A percentile compares a stretch with the other conserved stretches of the same genome.
These are phyloP conservation scores for Ecliptopera silaceata DNA, from an alignment of 2,888 invertebrate species.

Conservation along the genomic window DNA sequence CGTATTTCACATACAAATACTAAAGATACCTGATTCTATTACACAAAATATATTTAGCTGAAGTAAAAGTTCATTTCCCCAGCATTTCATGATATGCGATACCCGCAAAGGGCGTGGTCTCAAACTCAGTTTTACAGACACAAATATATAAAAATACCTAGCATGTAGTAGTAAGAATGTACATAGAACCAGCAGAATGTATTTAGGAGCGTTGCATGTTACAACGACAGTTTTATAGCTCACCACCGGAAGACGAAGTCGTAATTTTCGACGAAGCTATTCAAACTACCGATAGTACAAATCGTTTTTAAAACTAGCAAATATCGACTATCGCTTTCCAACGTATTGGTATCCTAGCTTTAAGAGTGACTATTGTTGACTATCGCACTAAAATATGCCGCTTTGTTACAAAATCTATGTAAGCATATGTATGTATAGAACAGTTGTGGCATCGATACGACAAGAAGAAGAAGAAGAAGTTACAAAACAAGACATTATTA, in stretches of 20 bases:
- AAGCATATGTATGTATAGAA: too few relatives aligned
- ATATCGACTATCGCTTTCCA: slow-evolving; percentile 31
- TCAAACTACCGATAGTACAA: slow-evolving; percentile 30
- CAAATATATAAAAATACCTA: slow-evolving; percentile 24
- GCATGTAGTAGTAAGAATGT: slow-evolving; percentile 48
- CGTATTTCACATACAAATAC: too few relatives aligned
- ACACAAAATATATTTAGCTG: too few relatives aligned
- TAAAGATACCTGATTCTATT: neutral
- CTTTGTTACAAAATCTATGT: too few relatives aligned
- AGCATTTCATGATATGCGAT: neutral
- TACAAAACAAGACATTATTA: too few relatives aligned
- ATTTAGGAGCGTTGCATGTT: slow-evolving; percentile 57
- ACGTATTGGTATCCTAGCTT: too few relatives aligned
- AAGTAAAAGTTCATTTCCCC: too few relatives aligned
- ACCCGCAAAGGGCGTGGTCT: neutral
- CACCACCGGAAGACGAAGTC: slow-evolving; percentile 56
- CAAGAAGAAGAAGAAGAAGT: too few relatives aligned
- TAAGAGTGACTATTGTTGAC: too few relatives aligned
- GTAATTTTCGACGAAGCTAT: slow-evolving; percentile 41
- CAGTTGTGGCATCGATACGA: too few relatives aligned
- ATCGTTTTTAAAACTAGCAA: slow-evolving; percentile 49
- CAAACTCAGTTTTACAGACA: neutral
- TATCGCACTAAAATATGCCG: too few relatives aligned
- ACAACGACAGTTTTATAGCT: slow-evolving; percentile 67
- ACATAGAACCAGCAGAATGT: slow-evolving; percentile 37